Conservation (phyloP, 2,797 vertebrate genomes). For the Miichthys miiuy region DNA sequence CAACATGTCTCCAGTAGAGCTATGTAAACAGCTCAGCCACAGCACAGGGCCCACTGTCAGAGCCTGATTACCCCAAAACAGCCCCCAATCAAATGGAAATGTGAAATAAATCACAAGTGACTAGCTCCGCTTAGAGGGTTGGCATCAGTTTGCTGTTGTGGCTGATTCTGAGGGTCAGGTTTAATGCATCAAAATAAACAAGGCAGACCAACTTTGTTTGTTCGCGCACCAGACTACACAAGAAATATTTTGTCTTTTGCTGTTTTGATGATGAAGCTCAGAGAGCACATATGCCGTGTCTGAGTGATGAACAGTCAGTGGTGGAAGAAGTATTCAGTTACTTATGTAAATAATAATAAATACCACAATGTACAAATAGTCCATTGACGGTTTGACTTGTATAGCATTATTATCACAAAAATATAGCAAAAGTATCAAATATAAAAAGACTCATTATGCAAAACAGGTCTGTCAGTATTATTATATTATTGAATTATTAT, state of each 20-base stretch:
- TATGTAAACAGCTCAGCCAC: conserved; percentile 84
- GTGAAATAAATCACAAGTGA: conserved; percentile 85
- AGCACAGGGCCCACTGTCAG: conserved; percentile 81
- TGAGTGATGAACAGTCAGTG: conserved; percentile 15
- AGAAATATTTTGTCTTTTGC: conserved; percentile 38
- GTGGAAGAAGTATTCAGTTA: conserved; percentile 17
- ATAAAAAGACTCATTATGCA: neutral
- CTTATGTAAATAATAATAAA: conserved; percentile 12
- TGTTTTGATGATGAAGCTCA: conserved; percentile 49
- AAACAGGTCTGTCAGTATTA: neutral
- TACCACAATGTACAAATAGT: conserved; percentile 18
- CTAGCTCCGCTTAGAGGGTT: conserved; percentile 65
- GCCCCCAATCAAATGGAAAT: conserved; percentile 80
- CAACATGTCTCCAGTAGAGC: conserved; percentile 78
- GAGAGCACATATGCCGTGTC: conserved; percentile 16
- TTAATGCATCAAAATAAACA: conserved; percentile 80
- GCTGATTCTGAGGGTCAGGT: conserved; percentile 74
- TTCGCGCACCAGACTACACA: conserved; percentile 66
- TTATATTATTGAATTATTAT: neutral
- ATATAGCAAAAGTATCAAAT: neutral
- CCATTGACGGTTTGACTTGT: neutral
- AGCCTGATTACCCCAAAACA: conserved; percentile 81
- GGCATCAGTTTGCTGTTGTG: conserved; percentile 68
- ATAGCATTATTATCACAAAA: neutral
- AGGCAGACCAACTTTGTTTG: conserved; percentile 67